Conservation (phyloP, 1,140 invertebrate species). For the Araneus ventricosus region DNA sequence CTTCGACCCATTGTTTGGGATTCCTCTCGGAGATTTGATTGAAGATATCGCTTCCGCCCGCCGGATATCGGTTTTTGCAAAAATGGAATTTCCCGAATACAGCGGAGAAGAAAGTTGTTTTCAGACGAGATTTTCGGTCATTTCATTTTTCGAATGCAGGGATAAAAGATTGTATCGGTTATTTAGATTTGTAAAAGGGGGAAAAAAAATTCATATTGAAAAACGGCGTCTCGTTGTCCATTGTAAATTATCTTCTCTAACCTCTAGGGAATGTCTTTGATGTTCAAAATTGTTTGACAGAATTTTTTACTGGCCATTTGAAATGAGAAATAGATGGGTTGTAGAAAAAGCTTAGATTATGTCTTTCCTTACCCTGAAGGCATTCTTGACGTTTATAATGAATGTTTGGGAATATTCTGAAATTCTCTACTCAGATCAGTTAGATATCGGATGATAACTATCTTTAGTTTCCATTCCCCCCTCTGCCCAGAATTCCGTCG, state of each 20-base stretch:
- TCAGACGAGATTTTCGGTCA: neutral
- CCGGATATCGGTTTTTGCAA: constrained; percentile 12
- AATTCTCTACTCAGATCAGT: too few species aligned
- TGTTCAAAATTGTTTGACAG: neutral
- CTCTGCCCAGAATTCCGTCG: too few species aligned
- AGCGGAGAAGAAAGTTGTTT: too few species aligned
- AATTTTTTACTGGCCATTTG: too few species aligned
- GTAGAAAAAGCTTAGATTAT: too few species aligned
- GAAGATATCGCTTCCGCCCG: neutral
- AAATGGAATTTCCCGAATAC: constrained; percentile 20
- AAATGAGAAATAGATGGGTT: too few species aligned
- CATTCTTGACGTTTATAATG: too few species aligned
- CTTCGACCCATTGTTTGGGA: neutral
- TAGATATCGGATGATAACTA: too few species aligned
- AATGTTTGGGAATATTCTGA: too few species aligned
- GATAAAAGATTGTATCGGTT: neutral
- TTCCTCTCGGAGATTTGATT: neutral
- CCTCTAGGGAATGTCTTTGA: too few species aligned
- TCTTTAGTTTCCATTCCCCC: too few species aligned
- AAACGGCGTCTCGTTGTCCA: neutral
- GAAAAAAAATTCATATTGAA: neutral
- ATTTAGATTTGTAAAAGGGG: neutral
- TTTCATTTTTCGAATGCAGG: neutral
- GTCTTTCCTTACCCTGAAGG: too few species aligned
- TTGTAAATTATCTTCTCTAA: neutral